Evolutionary conservation across 2,113 vertebrate genomes (phyloP).

Genomic region (Erythrolamprus reginae): DNA sequence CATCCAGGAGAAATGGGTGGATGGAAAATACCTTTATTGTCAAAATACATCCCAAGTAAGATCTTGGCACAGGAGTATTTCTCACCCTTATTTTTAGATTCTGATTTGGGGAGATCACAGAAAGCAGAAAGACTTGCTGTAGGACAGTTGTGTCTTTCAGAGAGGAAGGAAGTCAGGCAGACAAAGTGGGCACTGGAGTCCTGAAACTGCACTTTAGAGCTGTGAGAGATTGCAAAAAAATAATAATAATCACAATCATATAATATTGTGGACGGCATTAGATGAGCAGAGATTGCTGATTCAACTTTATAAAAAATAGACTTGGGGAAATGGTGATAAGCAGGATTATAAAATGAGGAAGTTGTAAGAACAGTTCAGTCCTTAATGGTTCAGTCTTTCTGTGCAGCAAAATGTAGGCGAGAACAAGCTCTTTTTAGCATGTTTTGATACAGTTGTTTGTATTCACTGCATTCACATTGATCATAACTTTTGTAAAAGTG

Average conservation of each 20-base stretch:
- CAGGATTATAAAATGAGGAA: neutral
- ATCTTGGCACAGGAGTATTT: neutral
- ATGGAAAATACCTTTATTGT: neutral
- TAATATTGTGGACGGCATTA: conserved; percentile 3
- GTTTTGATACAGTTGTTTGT: conserved; percentile 9
- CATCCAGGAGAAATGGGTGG: conserved; percentile 9
- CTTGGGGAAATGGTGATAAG: neutral
- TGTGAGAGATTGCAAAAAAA: neutral
- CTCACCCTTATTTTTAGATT: neutral
- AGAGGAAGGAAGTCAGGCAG: neutral
- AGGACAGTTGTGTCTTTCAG: neutral
- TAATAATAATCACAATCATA: neutral
- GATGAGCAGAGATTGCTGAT: neutral
- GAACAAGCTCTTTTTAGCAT: conserved; percentile 9
- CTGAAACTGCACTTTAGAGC: neutral
- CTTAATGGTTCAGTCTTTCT: neutral
- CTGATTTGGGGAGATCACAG: neutral
- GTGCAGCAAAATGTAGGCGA: neutral
- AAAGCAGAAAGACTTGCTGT: conserved; percentile 2
- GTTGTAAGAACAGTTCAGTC: neutral
- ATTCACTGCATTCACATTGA: conserved; percentile 6
- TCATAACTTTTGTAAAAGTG: conserved; percentile 27
- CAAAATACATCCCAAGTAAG: neutral
- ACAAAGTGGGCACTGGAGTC: neutral
- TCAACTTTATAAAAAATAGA: neutral